Percentiles rank a stretch among this genome's conserved stretches.
Evolutionary conservation across 2,113 vertebrate genomes (phyloP).

Genomic region (Microtus pennsylvanicus): DNA sequence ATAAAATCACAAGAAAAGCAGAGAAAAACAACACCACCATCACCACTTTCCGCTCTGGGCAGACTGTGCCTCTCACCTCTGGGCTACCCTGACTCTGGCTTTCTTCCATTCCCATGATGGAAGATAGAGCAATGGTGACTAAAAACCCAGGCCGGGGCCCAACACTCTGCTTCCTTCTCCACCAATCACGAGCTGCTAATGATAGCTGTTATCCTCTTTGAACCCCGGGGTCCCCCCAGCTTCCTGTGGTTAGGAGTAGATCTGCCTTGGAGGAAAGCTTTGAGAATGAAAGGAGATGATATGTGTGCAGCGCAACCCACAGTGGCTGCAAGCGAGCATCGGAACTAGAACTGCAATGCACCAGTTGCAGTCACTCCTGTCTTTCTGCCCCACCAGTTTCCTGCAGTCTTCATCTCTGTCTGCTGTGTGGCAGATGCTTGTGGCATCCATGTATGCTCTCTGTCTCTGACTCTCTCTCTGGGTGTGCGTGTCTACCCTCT

Average conservation of each 20-base stretch:
- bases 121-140: accelerated
- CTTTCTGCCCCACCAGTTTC: neutral
- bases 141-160: neutral
- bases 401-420: neutral
- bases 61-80: neutral
- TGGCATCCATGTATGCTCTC: neutral
- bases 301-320: neutral
- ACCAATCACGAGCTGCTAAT: neutral
- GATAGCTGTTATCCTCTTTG: neutral
- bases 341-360: no score
- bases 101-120: no score
- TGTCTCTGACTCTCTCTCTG: neutral
- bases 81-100: neutral
- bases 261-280: neutral
- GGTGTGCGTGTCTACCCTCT: neutral
- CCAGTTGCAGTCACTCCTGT: neutral
- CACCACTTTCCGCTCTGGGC: neutral
- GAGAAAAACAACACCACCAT: neutral
- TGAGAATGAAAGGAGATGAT: neutral
- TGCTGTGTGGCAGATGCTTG: neutral
- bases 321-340: neutral
- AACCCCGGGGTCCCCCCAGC: neutral
- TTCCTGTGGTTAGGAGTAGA: neutral
- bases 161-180: neutral
- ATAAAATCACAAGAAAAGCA: neutral